Evolutionary conservation across 2,113 vertebrate genomes (phyloP).

Genomic region (Psittacula cyanocephala): DNA sequence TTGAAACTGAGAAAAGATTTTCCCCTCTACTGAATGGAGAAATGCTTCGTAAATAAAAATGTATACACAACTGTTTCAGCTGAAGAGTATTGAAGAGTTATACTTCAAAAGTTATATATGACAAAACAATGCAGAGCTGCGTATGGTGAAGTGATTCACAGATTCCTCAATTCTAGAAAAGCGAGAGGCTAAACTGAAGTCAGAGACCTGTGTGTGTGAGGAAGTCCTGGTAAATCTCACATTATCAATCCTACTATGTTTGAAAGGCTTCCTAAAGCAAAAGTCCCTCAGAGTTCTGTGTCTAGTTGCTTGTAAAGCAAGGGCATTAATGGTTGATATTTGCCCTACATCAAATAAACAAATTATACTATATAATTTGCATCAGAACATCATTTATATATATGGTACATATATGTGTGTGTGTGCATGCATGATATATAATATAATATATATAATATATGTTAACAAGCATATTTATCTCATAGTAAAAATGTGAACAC

Average conservation of each 20-base stretch:
- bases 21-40: slow-evolving; percentile 17
- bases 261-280: slow-evolving; percentile 5
- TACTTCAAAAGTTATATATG: slow-evolving; percentile 25
- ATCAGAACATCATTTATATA: background rate
- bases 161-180: slow-evolving; percentile 18
- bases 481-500: background rate
- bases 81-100: slow-evolving; percentile 29
- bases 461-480: background rate
- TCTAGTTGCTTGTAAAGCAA: background rate
- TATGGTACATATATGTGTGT: background rate
- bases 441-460: background rate
- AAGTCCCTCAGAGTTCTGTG: background rate
- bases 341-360: background rate
- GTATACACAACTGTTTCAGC: background rate
- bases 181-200: background rate
- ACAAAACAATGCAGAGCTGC: background rate
- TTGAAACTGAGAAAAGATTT: slow-evolving; percentile 25
- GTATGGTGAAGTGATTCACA: slow-evolving; percentile 5
- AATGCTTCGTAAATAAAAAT: slow-evolving; percentile 42
- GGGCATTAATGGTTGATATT: background rate
- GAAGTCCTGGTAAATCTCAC: background rate
- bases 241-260: background rate
- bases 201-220: background rate
- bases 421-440: background rate
- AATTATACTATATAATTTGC: background rate